Conservation (phyloP, 2,888 invertebrate species). For the Anarsia innoxiella region DNA sequence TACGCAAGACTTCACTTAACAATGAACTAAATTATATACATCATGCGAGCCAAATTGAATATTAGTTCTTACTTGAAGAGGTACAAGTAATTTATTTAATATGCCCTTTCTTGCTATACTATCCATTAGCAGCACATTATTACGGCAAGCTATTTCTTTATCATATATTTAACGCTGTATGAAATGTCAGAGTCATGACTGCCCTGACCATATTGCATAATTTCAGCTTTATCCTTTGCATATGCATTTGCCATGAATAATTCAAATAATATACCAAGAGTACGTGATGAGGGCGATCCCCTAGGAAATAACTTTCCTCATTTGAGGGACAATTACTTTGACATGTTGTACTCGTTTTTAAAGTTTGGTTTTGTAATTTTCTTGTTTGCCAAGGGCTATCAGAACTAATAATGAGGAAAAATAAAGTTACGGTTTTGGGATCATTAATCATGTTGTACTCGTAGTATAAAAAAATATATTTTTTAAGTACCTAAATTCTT, state of each 20-base stretch:
- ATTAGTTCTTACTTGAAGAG: too few species aligned
- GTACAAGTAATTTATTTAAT: too few species aligned
- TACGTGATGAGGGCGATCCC: slow-evolving; percentile 26
- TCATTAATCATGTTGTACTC: slow-evolving; percentile 28
- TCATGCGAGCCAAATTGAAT: too few species aligned
- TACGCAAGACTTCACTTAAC: too few species aligned
- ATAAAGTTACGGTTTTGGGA: slow-evolving; percentile 19
- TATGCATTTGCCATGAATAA: slow-evolving; percentile 42
- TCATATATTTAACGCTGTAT: too few species aligned
- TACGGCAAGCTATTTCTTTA: too few species aligned
- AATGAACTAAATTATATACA: too few species aligned
- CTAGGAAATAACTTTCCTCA: slow-evolving; percentile 21
- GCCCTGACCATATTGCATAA: slow-evolving; percentile 34
- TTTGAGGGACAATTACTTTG: too few species aligned
- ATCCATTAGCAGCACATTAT: too few species aligned
- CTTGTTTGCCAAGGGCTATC: slow-evolving; percentile 5
- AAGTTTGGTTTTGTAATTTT: slow-evolving; percentile 1
- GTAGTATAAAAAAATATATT: too few species aligned
- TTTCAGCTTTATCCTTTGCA: slow-evolving; percentile 33
- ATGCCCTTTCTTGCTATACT: too few species aligned
- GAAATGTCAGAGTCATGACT: slow-evolving; percentile 21
- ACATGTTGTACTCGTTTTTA: background rate
- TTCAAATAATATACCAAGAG: slow-evolving; percentile 33
- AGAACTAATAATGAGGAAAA: slow-evolving; percentile 6
- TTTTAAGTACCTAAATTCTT: too few species aligned